These are phyloP conservation scores for Limnephilus marmoratus DNA, from an alignment of 2,888 invertebrate species.

Conservation along the genomic window DNA sequence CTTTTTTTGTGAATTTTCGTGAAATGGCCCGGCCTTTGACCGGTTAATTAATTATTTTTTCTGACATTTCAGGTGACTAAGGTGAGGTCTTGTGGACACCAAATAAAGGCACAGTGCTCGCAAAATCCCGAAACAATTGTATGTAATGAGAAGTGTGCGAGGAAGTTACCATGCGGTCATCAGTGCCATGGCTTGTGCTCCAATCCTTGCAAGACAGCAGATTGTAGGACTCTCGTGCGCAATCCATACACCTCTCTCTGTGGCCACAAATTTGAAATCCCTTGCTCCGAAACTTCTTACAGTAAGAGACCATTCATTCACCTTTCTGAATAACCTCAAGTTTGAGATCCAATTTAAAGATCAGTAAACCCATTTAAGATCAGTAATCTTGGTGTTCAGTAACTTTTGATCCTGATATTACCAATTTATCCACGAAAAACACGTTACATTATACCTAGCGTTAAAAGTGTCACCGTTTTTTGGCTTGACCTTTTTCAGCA, in stretches of 20 bases:
- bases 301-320: slow-evolving; percentile 42
- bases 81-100: slow-evolving; percentile 73
- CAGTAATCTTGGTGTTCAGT: no score
- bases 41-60: neutral
- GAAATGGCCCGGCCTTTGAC: no score
- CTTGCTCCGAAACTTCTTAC: slow-evolving; percentile 70
- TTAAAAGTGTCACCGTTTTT: no score
- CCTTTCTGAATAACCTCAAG: neutral
- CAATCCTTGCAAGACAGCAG: slow-evolving; percentile 69
- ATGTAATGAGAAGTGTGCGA: slow-evolving; percentile 68
- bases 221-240: slow-evolving; percentile 70
- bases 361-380: no score
- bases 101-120: slow-evolving; percentile 72
- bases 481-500: no score
- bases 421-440: no score
- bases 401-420: no score
- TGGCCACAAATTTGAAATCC: slow-evolving; percentile 74
- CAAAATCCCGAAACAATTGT: slow-evolving; percentile 68
- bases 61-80: slow-evolving; percentile 72
- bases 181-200: slow-evolving; percentile 72
- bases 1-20: no score
- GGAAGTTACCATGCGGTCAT: slow-evolving; percentile 74
- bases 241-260: slow-evolving; percentile 71
- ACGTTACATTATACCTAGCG: no score
- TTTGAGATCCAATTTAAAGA: neutral